phyloP scores from a whole-genome alignment of 1,140 invertebrate species.

The Antheraea pernyi region DNA sequence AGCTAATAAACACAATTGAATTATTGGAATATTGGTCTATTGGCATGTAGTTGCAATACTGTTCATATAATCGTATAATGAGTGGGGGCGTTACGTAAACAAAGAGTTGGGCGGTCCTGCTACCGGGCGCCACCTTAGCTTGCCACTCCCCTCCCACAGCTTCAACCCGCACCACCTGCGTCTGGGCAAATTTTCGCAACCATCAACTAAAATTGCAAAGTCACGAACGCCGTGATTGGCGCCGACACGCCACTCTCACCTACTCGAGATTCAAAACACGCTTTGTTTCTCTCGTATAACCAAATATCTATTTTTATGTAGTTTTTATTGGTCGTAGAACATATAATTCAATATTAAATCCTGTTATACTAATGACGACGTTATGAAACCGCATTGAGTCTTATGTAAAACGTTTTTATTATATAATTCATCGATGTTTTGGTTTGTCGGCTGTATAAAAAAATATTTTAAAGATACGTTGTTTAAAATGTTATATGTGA shows the following conservation, averaged over 20 bases:
- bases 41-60: constrained; percentile 10
- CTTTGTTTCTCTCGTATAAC: not conserved
- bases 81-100: constrained; percentile 72
- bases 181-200: constrained; percentile 55
- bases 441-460: too few relatives aligned
- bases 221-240: constrained; percentile 11
- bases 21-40: constrained; percentile 4
- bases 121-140: constrained; percentile 54
- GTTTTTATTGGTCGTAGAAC: too few relatives aligned
- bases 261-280: not conserved
- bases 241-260: not conserved
- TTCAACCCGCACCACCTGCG: constrained; percentile 44
- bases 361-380: too few relatives aligned
- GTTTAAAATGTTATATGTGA: too few relatives aligned
- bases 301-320: too few relatives aligned
- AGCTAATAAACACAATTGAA: not conserved
- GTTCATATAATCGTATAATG: constrained; percentile 55
- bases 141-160: constrained; percentile 31
- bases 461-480: too few relatives aligned
- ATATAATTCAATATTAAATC: too few relatives aligned
- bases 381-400: too few relatives aligned
- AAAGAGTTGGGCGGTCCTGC: constrained; percentile 71
- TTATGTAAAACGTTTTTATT: too few relatives aligned
- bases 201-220: constrained; percentile 31
- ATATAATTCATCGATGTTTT: too few relatives aligned